A percentile compares a stretch with the other conserved stretches of the same genome.
phyloP scores from a whole-genome alignment of 2,113 vertebrate genomes.

The Laticauda laticaudata region DNA sequence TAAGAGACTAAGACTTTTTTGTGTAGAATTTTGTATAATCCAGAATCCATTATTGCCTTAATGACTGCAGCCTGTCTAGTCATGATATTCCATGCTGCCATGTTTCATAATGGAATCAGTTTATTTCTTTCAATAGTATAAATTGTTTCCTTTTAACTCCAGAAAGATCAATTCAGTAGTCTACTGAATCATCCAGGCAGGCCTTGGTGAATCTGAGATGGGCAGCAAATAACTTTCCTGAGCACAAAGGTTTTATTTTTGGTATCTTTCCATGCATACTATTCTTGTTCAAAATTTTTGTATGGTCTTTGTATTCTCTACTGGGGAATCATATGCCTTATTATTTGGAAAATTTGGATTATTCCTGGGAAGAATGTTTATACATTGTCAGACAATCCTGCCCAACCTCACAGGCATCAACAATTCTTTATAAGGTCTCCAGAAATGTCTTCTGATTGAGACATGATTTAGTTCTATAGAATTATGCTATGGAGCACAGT shows the following conservation, averaged over 20 bases:
- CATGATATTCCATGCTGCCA: not conserved
- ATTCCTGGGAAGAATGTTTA: not conserved
- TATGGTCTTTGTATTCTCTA: not conserved
- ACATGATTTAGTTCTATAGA: not conserved
- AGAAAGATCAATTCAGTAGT: not conserved
- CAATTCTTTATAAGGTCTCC: not conserved
- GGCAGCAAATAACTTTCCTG: not conserved
- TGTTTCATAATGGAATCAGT: not conserved
- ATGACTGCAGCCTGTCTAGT: not conserved
- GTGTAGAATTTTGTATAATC: not conserved
- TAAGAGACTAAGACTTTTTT: not conserved
- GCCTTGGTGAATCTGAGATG: not conserved
- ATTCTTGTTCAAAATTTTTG: not conserved
- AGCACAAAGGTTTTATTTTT: not conserved
- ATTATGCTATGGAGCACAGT: not conserved
- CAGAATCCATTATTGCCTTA: not conserved
- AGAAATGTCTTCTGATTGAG: not conserved
- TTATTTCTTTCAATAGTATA: not conserved
- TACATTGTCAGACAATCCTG: not conserved
- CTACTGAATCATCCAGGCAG: not conserved
- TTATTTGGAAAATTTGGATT: not conserved
- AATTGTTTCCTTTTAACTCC: not conserved
- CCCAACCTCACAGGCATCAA: not conserved
- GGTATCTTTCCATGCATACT: not conserved
- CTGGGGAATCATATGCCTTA: not conserved